Evolutionary conservation across 2,888 invertebrate genomes (phyloP).

Genomic region (Yponomeuta malinellus): DNA sequence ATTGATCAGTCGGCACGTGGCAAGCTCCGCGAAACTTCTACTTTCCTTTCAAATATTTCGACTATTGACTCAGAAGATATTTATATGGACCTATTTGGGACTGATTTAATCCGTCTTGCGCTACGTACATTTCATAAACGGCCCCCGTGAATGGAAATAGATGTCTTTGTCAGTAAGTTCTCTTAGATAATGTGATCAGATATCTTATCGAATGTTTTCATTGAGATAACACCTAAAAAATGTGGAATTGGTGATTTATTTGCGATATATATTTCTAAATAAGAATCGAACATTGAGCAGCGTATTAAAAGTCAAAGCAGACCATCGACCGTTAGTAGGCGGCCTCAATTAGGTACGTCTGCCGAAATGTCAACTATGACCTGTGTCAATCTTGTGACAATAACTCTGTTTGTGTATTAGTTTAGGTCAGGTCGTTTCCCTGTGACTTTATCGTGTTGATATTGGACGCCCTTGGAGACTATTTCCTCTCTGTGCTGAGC

Average conservation of each 20-base stretch:
- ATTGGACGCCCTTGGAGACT: not conserved
- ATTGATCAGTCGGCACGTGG: constrained; percentile 71
- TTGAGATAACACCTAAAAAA: not conserved
- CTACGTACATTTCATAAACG: not conserved
- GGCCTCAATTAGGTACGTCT: constrained; percentile 16
- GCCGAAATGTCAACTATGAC: constrained; percentile 19
- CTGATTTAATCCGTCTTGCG: not conserved
- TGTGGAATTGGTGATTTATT: not conserved
- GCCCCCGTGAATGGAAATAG: not conserved
- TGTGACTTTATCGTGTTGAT: constrained; percentile 14
- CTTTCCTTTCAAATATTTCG: constrained; percentile 22
- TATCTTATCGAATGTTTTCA: not conserved
- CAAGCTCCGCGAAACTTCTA: constrained; percentile 35
- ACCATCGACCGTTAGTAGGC: constrained; percentile 25
- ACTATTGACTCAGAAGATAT: not conserved
- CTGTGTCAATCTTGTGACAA: constrained; percentile 13
- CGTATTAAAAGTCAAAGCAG: constrained; percentile 1
- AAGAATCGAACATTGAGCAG: no score
- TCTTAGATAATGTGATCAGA: not conserved
- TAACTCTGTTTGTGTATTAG: constrained; percentile 19
- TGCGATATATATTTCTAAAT: not conserved
- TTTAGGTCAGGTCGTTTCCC: constrained; percentile 25
- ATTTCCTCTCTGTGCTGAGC: constrained; percentile 6
- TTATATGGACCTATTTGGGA: not conserved
- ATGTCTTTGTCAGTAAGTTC: not conserved